These are phyloP conservation scores for Otus scops DNA, from an alignment of 2,797 vertebrate species.

Conservation along the genomic window DNA sequence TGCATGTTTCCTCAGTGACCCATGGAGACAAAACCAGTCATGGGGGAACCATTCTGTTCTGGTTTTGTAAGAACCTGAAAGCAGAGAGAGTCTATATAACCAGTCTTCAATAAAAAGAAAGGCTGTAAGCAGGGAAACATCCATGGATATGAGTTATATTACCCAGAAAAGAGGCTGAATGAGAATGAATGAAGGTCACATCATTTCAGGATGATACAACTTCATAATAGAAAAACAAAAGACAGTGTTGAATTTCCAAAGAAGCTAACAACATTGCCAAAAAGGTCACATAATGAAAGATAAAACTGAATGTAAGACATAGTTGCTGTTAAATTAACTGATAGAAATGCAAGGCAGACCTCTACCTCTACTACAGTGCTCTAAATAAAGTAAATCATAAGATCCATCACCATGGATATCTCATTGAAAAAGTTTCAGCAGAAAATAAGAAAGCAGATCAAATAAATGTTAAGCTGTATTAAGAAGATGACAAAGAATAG, in stretches of 20 bases:
- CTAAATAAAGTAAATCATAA: neutral
- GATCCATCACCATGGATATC: neutral
- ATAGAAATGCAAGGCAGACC: neutral
- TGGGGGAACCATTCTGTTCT: neutral
- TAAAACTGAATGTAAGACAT: neutral
- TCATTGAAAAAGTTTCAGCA: neutral
- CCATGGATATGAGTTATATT: neutral
- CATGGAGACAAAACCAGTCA: neutral
- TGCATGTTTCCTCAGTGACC: neutral
- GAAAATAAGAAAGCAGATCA: slow-evolving; percentile 7
- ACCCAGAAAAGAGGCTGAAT: neutral
- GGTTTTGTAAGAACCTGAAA: neutral
- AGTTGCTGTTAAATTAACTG: slow-evolving; percentile 13
- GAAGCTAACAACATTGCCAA: neutral
- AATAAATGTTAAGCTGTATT: neutral
- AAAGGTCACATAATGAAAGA: neutral
- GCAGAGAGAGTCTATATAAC: neutral
- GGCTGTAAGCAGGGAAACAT: neutral
- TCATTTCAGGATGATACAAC: neutral
- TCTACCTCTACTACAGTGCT: neutral
- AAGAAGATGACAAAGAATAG: neutral
- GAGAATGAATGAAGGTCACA: neutral
- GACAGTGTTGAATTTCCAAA: neutral
- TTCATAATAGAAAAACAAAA: neutral
- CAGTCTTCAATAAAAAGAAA: neutral